Evolutionary conservation across 2,888 invertebrate genomes (phyloP).

Genomic region (Chorisops tibialis): DNA sequence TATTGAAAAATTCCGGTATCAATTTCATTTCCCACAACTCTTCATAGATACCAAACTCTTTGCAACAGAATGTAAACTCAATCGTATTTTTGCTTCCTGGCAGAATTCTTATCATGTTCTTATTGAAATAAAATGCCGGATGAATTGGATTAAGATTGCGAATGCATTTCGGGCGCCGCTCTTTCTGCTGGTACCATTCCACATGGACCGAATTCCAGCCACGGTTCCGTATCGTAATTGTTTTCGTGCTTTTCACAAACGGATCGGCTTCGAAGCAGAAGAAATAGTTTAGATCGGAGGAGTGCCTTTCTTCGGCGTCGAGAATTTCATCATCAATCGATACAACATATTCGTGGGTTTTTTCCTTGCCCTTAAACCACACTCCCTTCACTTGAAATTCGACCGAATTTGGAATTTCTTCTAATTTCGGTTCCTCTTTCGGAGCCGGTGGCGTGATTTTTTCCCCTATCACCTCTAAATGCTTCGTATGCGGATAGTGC

Average conservation of each 20-base stretch:
- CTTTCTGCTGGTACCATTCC: constrained; percentile 1
- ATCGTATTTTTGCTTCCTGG: neutral
- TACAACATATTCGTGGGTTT: constrained; percentile 3
- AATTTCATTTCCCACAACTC: constrained; percentile 24
- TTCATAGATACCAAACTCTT: constrained; percentile 13
- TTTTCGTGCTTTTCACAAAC: neutral
- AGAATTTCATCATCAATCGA: neutral
- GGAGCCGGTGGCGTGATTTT: neutral
- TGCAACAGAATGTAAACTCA: constrained; percentile 21
- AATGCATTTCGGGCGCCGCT: neutral
- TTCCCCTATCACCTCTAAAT: constrained; percentile 6
- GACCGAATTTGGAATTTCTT: neutral
- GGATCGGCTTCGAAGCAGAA: constrained; percentile 4
- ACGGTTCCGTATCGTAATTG: constrained; percentile 7
- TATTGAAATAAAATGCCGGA: constrained; percentile 29
- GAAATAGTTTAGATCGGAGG: neutral
- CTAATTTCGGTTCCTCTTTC: neutral
- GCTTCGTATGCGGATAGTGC: constrained; percentile 14
- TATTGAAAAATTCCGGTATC: constrained; percentile 5
- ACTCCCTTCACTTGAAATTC: neutral
- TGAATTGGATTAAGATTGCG: neutral
- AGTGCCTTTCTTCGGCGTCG: neutral
- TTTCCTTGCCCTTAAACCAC: neutral
- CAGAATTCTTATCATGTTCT: constrained; percentile 17
- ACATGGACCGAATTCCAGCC: constrained; percentile 27